Percentiles rank a stretch among this genome's conserved stretches.
These are phyloP conservation scores for Lytechinus variegatus DNA, from an alignment of 35 echinoderm and acorn worm genomes.

Conservation along the genomic window DNA sequence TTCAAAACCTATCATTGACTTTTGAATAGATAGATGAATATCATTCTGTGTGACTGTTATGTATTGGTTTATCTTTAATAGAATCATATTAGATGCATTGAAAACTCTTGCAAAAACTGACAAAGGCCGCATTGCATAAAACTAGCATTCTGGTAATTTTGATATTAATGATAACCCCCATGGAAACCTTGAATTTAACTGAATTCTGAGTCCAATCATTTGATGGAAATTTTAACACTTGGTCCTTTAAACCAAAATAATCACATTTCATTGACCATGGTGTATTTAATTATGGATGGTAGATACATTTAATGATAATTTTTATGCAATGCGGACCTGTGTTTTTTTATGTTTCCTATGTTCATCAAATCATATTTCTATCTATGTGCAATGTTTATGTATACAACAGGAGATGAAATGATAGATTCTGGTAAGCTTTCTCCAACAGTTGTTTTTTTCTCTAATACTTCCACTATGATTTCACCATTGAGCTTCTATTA, in stretches of 20 bases:
- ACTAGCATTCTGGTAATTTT: too few species aligned
- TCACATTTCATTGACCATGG: too few species aligned
- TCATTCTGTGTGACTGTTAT: not conserved
- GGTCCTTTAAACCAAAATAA: too few species aligned
- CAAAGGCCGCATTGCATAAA: not conserved
- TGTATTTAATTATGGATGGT: too few species aligned
- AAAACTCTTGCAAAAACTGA: not conserved
- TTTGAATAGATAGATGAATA: not conserved
- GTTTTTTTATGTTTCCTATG: not conserved
- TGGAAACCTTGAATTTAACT: too few species aligned
- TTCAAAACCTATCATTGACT: not conserved
- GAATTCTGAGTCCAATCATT: too few species aligned
- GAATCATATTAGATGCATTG: not conserved
- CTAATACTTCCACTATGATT: not conserved
- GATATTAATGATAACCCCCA: too few species aligned
- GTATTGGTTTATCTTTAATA: not conserved
- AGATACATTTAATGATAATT: too few species aligned
- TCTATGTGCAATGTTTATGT: conserved; percentile 30
- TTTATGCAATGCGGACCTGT: too few species aligned
- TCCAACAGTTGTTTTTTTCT: not conserved
- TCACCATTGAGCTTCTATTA: not conserved
- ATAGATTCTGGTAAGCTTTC: conserved; percentile 28
- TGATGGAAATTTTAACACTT: too few species aligned
- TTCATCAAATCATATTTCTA: conserved; percentile 3
- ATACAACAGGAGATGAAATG: conserved; percentile 25